These are phyloP conservation scores for Himalopsyche anomala DNA, from an alignment of 2,888 invertebrate genomes.

Conservation along the genomic window DNA sequence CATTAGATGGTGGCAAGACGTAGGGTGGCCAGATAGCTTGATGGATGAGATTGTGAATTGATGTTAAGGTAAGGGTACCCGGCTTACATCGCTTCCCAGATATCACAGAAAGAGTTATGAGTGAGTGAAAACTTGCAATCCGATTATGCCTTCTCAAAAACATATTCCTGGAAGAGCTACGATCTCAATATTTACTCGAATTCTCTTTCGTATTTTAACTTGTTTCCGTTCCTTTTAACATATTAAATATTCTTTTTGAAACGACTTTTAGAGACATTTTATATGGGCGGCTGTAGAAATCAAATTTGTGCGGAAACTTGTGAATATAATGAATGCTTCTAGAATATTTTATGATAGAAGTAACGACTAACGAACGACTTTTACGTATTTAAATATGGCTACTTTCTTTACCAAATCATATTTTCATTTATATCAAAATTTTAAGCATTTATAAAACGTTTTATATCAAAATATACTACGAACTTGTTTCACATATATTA, in stretches of 20 bases:
- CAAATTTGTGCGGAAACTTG: too few species aligned
- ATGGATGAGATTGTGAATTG: constrained; percentile 58
- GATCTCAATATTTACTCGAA: constrained; percentile 27
- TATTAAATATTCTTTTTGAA: constrained; percentile 38
- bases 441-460: too few species aligned
- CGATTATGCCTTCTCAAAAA: constrained; percentile 4
- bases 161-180: neutral
- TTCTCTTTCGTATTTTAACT: constrained; percentile 10
- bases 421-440: too few species aligned
- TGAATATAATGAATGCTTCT: too few species aligned
- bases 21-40: constrained; percentile 45
- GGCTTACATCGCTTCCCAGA: constrained; percentile 30
- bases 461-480: too few species aligned
- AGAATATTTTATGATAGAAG: too few species aligned
- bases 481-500: too few species aligned
- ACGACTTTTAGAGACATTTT: neutral
- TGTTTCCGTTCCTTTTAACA: constrained; percentile 32
- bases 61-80: constrained; percentile 52
- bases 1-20: neutral
- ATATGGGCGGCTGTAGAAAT: neutral
- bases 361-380: too few species aligned
- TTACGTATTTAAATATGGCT: too few species aligned
- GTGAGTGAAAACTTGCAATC: constrained; percentile 42
- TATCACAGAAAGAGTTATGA: constrained; percentile 32
- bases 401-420: too few species aligned